Conservation (phyloP, 2,888 invertebrate species). For the Nudaria mundana region DNA sequence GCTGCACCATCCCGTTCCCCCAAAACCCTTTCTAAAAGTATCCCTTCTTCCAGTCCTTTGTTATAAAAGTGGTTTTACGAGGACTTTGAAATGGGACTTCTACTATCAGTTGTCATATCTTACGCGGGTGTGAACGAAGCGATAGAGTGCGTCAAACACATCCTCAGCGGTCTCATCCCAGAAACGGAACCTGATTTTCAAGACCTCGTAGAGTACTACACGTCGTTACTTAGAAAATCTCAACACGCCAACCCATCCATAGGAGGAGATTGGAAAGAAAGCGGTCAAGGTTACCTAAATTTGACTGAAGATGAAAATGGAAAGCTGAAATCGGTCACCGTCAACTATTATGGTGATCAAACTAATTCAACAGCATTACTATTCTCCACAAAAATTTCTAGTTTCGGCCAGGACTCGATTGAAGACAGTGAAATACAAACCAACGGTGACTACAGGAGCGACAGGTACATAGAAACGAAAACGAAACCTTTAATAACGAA, state of each 20-base stretch:
- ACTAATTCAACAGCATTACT: constrained; percentile 67
- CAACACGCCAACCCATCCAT: constrained; percentile 40
- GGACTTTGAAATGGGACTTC: constrained; percentile 83
- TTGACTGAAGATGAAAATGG: constrained; percentile 63
- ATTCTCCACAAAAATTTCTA: constrained; percentile 78
- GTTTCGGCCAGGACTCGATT: constrained; percentile 74
- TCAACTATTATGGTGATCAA: constrained; percentile 68
- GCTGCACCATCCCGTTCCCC: constrained; percentile 65
- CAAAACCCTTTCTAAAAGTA: constrained; percentile 46
- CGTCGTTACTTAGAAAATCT: constrained; percentile 53
- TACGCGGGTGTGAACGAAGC: constrained; percentile 89
- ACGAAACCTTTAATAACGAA: constrained; percentile 69
- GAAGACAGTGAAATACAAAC: constrained; percentile 53
- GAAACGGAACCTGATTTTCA: constrained; percentile 61
- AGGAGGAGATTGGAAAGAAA: constrained; percentile 56
- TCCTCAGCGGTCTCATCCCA: constrained; percentile 70
- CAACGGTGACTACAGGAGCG: constrained; percentile 67
- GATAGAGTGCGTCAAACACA: constrained; percentile 78
- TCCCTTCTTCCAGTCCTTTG: constrained; percentile 48
- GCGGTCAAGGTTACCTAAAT: constrained; percentile 70
- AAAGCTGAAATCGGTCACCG: constrained; percentile 59
- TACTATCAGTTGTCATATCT: constrained; percentile 87
- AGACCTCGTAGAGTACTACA: constrained; percentile 66
- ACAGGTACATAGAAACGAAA: constrained; percentile 70
- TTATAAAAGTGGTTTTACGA: constrained; percentile 40